A percentile compares a stretch with the other conserved stretches of the same genome.
Evolutionary conservation across 2,888 invertebrate genomes (phyloP).

Genomic region (Desoria tigrina): DNA sequence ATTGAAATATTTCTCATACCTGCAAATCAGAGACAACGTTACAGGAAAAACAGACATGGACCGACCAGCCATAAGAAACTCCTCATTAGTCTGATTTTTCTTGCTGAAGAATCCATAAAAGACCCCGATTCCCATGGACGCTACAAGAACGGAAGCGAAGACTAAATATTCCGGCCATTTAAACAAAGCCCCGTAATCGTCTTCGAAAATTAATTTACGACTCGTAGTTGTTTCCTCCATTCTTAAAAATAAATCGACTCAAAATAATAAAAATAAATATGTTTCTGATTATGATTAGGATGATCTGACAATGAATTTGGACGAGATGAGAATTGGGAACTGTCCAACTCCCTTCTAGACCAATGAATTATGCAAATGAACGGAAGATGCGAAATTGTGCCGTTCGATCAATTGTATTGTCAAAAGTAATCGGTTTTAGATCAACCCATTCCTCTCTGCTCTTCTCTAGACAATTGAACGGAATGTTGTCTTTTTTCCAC

Average conservation of each 20-base stretch:
- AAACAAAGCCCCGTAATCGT: constrained; percentile 27
- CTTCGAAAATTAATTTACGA: constrained; percentile 27
- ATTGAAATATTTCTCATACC: too few relatives aligned
- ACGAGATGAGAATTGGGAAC: too few relatives aligned
- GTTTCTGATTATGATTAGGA: neutral
- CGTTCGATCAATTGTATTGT: too few relatives aligned
- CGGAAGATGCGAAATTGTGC: too few relatives aligned
- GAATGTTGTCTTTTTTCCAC: too few relatives aligned
- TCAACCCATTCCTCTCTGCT: too few relatives aligned
- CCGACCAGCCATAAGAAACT: constrained; percentile 78
- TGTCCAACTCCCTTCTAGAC: too few relatives aligned
- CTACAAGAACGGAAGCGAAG: constrained; percentile 68
- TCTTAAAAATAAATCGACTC: neutral
- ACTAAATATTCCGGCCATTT: constrained; percentile 75
- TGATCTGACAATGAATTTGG: too few relatives aligned
- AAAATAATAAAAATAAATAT: too few relatives aligned
- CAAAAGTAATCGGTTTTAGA: too few relatives aligned
- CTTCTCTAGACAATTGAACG: too few relatives aligned
- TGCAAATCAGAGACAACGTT: constrained; percentile 38
- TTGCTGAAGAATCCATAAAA: constrained; percentile 80
- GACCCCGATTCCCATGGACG: constrained; percentile 79
- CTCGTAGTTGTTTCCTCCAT: constrained; percentile 1
- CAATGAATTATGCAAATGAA: too few relatives aligned
- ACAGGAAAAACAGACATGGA: constrained; percentile 64
- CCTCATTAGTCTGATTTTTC: constrained; percentile 68